Base-by-base conservation (phyloP, 1,140 invertebrate genomes). In the Micrasema longulum region DNA sequence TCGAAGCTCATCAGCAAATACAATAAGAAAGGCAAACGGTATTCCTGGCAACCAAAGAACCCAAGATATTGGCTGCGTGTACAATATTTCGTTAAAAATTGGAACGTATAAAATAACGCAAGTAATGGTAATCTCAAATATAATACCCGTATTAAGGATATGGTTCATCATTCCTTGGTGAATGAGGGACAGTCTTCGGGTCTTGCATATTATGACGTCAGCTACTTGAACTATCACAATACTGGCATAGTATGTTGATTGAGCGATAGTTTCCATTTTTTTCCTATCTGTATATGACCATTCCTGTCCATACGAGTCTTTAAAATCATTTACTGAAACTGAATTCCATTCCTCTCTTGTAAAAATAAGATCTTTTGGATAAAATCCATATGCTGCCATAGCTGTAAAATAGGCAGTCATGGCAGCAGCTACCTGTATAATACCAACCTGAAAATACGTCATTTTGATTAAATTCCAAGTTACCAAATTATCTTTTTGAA, bases 371-470 rank as follows among this genome's bases (percentile, higher is more conserved):
- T 82, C 81, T 0, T 79, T 78, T 0, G 93, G 92, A 77, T 89
- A 86, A 81, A 95, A 96, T 6, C 94, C 95, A 79, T 92, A 90
- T 77, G 95, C 90, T n/a, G 92, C 91, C 89, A 95, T 92, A 22
- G 96, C 91, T 1, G 93, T 87, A 78, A 95, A 94, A 80, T 96
- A 96, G 1, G 91, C 88, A 79, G 94, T 95, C 84, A 97, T 95
- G 20, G 93, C 95, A 53, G 92, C 92, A 20, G 89, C 90, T 7
- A 94, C 92, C 83, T 97, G 94, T 71, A 97, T 94, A 79, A 96
- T 88, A 43, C 94, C 94, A 60, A 96, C 92, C 82, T 95, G 93
- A 72, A 93, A 93, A 79, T 95, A 95, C 0, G 93, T 89, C 86
- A 93, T 89, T 66, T 86, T 90, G 62, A 92, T 87, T 18, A 92